Evolutionary conservation across 1,140 invertebrate species (phyloP).

Genomic region (Orchestia grillus): DNA sequence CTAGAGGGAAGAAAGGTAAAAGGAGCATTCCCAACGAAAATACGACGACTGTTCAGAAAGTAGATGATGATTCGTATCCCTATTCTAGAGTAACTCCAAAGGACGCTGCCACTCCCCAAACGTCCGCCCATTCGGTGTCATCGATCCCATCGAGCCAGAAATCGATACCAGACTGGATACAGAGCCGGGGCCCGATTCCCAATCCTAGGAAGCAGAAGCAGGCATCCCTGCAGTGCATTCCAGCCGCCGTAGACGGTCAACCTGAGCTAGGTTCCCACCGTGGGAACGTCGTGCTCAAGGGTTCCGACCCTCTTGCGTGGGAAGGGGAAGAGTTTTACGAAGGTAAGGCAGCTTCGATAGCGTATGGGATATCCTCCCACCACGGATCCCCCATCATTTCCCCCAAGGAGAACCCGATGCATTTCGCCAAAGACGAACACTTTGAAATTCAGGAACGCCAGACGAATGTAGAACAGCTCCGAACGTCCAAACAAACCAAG

Average conservation of each 20-base stretch:
- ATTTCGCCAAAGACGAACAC: background rate
- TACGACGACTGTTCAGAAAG: background rate
- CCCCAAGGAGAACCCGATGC: background rate
- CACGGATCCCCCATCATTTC: slow-evolving; percentile 19
- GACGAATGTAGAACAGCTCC: background rate
- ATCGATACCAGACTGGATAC: slow-evolving; percentile 27
- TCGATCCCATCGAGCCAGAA: slow-evolving; percentile 4
- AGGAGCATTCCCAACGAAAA: background rate
- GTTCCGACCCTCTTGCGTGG: background rate
- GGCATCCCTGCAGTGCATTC: slow-evolving; percentile 1
- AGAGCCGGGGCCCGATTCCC: background rate
- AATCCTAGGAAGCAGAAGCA: slow-evolving; percentile 25
- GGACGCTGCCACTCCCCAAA: background rate
- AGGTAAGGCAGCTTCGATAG: slow-evolving; percentile 38
- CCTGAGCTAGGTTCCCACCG: background rate
- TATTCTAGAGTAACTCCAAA: background rate
- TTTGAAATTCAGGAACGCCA: background rate
- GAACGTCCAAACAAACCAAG: background rate
- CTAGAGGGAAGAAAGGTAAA: slow-evolving; percentile 18
- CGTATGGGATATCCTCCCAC: slow-evolving; percentile 14
- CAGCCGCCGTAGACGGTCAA: background rate
- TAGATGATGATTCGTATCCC: background rate
- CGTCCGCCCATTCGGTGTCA: background rate
- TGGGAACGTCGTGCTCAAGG: background rate
- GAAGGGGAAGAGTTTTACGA: slow-evolving; percentile 46